phyloP scores from a whole-genome alignment of 2,888 invertebrate species.

The Drosophila maculinotata region DNA sequence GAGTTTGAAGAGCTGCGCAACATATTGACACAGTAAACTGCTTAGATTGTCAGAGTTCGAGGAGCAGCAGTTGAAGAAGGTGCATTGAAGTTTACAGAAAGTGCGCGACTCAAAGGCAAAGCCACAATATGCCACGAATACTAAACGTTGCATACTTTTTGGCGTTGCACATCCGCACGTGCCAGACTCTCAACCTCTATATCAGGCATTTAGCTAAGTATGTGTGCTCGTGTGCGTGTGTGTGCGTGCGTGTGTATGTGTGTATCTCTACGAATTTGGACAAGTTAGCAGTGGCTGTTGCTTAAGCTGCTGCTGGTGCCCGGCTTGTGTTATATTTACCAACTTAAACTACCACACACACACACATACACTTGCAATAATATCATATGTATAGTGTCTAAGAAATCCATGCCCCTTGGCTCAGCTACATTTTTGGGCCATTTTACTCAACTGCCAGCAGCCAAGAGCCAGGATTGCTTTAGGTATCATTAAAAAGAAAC shows the following conservation, averaged over 20 bases:
- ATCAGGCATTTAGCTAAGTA: slow-evolving; percentile 7
- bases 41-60: slow-evolving; percentile 80
- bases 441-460: slow-evolving; percentile 38
- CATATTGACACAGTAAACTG: slow-evolving; percentile 78
- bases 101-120: slow-evolving; percentile 58
- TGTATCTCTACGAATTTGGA: slow-evolving; percentile 30
- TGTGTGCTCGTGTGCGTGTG: slow-evolving; percentile 18
- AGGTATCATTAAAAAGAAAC: slow-evolving; percentile 36
- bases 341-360: slow-evolving; percentile 39
- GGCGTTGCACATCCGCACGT: slow-evolving; percentile 44
- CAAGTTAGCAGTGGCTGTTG: slow-evolving; percentile 44
- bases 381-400: slow-evolving; percentile 32
- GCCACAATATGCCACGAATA: slow-evolving; percentile 53
- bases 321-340: slow-evolving; percentile 38
- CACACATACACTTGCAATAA: slow-evolving; percentile 8
- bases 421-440: slow-evolving; percentile 28
- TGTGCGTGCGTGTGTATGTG: slow-evolving; percentile 18
- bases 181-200: slow-evolving; percentile 14
- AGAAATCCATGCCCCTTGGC: slow-evolving; percentile 42
- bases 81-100: slow-evolving; percentile 66
- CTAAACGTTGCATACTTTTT: slow-evolving; percentile 57
- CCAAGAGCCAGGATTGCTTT: slow-evolving; percentile 44
- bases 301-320: slow-evolving; percentile 27
- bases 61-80: slow-evolving; percentile 57
- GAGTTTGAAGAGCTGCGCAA: slow-evolving; percentile 53